These are phyloP conservation scores for Acheta domesticus DNA, from an alignment of 2,888 invertebrate genomes.

Conservation along the genomic window DNA sequence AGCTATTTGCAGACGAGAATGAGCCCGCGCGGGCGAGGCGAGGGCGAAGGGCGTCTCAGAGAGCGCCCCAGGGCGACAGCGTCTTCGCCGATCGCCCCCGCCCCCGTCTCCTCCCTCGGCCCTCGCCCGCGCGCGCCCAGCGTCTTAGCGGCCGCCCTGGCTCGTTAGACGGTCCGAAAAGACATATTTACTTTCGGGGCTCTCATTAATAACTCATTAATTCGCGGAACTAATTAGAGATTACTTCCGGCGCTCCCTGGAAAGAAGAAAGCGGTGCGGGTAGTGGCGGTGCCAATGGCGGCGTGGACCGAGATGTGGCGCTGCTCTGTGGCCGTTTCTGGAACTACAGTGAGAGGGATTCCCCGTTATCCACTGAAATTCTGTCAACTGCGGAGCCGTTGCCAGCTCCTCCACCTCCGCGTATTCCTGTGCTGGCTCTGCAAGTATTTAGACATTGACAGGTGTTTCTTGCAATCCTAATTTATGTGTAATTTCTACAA, in stretches of 20 bases:
- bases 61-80: neutral
- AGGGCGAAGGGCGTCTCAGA: neutral
- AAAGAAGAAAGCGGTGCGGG: neutral
- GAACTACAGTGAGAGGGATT: no score
- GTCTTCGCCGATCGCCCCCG: neutral
- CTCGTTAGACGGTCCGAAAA: neutral
- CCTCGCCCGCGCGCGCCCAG: neutral
- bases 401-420: no score
- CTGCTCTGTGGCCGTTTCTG: no score
- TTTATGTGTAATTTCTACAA: no score
- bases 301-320: neutral
- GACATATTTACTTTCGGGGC: conserved; percentile 1
- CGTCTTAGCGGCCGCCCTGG: neutral
- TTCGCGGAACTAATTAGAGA: conserved; percentile 18
- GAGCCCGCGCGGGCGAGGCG: neutral
- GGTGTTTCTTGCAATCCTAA: no score
- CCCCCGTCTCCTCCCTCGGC: neutral
- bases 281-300: neutral
- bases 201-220: conserved; percentile 18
- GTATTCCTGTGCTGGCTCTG: no score
- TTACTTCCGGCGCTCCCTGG: neutral
- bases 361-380: no score
- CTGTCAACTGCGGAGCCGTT: no score
- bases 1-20: conserved; percentile 1
- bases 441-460: no score